Percentiles rank a stretch among this genome's conserved stretches.
Evolutionary conservation across 2,797 vertebrate species (phyloP).

Genomic region (Brachyalestes nurse): DNA sequence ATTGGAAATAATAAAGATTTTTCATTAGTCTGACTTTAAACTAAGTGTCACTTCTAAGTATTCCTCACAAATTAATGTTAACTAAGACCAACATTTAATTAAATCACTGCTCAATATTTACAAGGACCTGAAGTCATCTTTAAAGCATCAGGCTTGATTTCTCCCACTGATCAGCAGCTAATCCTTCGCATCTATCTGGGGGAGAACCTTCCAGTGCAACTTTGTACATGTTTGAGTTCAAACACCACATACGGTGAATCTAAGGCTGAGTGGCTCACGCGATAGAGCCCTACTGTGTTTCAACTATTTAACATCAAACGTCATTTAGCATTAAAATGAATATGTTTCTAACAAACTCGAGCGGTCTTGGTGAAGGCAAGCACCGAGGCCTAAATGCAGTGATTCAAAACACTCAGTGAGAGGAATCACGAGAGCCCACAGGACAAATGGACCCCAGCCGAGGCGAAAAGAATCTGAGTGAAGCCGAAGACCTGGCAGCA

Average conservation of each 20-base stretch:
- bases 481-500: conserved; percentile 7
- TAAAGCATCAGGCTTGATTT: conserved; percentile 35
- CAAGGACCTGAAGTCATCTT: conserved; percentile 15
- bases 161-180: conserved; percentile 28
- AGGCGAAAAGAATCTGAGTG: conserved; percentile 19
- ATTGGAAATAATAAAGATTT: conserved; percentile 30
- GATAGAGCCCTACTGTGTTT: conserved; percentile 50
- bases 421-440: conserved; percentile 46
- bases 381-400: conserved; percentile 30
- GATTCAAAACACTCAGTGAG: conserved; percentile 47
- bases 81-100: conserved; percentile 8
- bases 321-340: conserved; percentile 59
- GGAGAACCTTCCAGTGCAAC: conserved; percentile 21
- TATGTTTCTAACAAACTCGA: conserved; percentile 67
- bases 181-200: conserved; percentile 25
- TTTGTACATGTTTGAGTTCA: conserved; percentile 60
- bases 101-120: conserved; percentile 7
- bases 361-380: conserved; percentile 58
- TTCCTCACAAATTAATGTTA: conserved; percentile 18
- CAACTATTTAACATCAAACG: conserved; percentile 59
- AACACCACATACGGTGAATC: conserved; percentile 56
- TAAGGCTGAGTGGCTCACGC: conserved; percentile 54
- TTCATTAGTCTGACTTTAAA: conserved; percentile 25
- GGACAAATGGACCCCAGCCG: conserved; percentile 34
- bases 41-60: conserved; percentile 2